A percentile compares a stretch with the other conserved stretches of the same genome.
Evolutionary conservation across 2,888 invertebrate species (phyloP).

Genomic region (Euzophera pinguis): DNA sequence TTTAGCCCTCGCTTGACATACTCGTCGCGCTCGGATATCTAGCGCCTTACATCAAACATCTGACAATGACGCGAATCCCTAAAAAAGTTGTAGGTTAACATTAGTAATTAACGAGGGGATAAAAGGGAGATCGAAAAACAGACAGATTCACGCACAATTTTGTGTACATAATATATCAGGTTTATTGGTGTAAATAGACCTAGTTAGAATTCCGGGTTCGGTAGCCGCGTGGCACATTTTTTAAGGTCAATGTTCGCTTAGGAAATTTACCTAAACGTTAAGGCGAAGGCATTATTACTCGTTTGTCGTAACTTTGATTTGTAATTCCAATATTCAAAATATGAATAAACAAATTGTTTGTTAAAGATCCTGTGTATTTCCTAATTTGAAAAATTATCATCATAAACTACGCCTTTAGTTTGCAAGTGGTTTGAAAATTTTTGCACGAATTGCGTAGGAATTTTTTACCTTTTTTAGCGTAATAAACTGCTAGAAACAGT

Average conservation of each 20-base stretch:
- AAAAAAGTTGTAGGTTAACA: background rate
- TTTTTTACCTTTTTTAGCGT: too few species aligned
- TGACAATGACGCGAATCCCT: too few species aligned
- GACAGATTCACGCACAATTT: background rate
- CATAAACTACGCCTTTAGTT: too few species aligned
- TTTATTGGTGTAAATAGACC: slow-evolving; percentile 24
- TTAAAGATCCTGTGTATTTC: background rate
- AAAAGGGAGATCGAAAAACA: background rate
- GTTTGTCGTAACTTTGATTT: background rate
- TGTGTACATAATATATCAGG: slow-evolving; percentile 10
- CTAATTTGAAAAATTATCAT: too few species aligned
- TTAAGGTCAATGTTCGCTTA: slow-evolving; percentile 58
- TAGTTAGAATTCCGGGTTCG: slow-evolving; percentile 63
- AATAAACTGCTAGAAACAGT: too few species aligned
- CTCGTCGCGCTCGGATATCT: too few species aligned
- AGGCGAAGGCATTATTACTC: slow-evolving; percentile 26
- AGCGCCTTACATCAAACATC: too few species aligned
- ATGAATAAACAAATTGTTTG: background rate
- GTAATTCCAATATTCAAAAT: background rate
- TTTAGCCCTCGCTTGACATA: too few species aligned
- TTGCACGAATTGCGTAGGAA: too few species aligned
- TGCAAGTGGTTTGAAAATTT: too few species aligned
- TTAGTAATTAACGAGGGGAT: background rate
- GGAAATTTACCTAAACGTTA: slow-evolving; percentile 36
- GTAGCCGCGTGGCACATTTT: slow-evolving; percentile 50